Evolutionary conservation across 2,888 invertebrate species (phyloP), one percentile per base, ranked within the genome.

Genomic region (Dendrolimus houi): DNA sequence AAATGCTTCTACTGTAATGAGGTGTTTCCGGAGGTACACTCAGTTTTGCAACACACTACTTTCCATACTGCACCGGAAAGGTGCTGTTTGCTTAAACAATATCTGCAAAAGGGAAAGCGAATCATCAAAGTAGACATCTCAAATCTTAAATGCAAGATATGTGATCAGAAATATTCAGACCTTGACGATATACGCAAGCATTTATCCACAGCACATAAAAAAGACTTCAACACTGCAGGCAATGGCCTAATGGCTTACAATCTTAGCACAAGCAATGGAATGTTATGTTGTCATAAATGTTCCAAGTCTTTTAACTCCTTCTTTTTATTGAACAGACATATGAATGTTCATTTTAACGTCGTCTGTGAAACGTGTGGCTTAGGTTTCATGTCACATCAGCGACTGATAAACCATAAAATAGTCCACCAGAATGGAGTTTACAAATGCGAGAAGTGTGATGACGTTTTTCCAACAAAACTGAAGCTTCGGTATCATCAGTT

Each of bases 111-210:
- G 72, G 88, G 88, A 0, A 88, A 89, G 62, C 69, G 87, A 10
- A 82, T 86, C 0, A 88, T 90, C 7, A 90, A 89, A 72, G 89
- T 89, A 0, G 90, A 90, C 52, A 83, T 89, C 65, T 87, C 90
- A 1, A 75, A 65, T 0, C 65, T 90, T 9, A 82, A 81, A 65
- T 90, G 90, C 60, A 85, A 75, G 55, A 63, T 89, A 55, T 90
- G 90, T 57, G 81, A 85, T 0, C 81, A 85, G 59, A 84, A 75
- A 57, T 83, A 81, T 60, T 79, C 82, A 0, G 83, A 89, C 59
- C 66, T 89, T 0, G 87, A 89, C 14, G 85, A 85, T 54, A 77
- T 87, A 7, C 71, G 83, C 55, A 79, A 77, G 40, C 89, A 90
- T 74, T 69, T 90, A 54, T 64, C 64, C 1, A 47, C 62, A 0